Conservation (phyloP, 2,797 vertebrate species). For the Apogon hyalosoma region DNA sequence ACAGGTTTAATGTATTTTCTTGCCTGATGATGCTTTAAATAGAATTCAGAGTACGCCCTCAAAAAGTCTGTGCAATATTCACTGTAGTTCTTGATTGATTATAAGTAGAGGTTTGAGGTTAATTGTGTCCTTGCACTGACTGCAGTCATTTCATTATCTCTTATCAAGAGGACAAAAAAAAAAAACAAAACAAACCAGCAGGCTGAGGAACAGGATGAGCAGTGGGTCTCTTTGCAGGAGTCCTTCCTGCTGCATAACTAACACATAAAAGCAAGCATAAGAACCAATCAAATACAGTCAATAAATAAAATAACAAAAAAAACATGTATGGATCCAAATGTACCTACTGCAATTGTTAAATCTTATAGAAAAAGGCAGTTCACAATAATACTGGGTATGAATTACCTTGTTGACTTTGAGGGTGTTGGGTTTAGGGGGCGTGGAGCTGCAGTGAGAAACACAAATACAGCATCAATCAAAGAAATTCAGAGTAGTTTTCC, state of each 20-base stretch:
- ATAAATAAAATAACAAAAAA: slow-evolving; percentile 1
- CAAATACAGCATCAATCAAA: background rate
- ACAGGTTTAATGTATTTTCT: background rate
- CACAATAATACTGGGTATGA: too few species aligned
- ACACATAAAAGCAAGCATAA: background rate
- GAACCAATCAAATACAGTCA: background rate
- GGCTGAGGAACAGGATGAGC: slow-evolving; percentile 55
- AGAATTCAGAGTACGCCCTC: slow-evolving; percentile 17
- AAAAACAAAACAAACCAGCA: slow-evolving; percentile 46
- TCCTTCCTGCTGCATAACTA: slow-evolving; percentile 45
- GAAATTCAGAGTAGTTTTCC: background rate
- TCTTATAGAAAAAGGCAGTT: background rate
- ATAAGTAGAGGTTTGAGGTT: slow-evolving; percentile 1
- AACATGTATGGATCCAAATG: too few species aligned
- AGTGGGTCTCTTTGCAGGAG: slow-evolving; percentile 42
- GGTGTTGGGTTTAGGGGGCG: slow-evolving; percentile 59
- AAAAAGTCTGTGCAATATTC: slow-evolving; percentile 13
- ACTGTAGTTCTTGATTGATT: slow-evolving; percentile 22
- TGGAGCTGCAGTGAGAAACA: slow-evolving; percentile 53
- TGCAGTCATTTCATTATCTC: background rate
- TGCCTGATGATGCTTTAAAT: slow-evolving; percentile 21
- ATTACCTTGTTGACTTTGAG: slow-evolving; percentile 64
- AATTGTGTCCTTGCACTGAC: background rate
- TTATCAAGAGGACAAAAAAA: background rate
- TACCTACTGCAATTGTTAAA: too few species aligned